Evolutionary conservation across 2,113 vertebrate species (phyloP), one percentile per base, ranked within the genome.

Genomic region (Cacatua alba): DNA sequence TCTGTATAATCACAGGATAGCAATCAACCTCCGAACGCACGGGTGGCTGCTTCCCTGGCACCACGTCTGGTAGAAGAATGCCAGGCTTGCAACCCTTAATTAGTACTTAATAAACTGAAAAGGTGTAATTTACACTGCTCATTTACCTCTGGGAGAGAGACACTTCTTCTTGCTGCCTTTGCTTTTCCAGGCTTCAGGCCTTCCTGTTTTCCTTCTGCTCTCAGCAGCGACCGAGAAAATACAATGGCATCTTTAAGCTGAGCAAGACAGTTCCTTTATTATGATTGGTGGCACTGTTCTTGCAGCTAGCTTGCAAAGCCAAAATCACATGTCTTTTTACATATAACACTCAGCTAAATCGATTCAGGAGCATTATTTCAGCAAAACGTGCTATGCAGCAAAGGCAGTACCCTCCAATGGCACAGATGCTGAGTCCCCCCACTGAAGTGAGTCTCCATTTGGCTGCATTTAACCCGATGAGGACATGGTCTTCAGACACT

Each of bases 21-120:
- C 81, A 94, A 48, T 71, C 28, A n/a, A 69, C 79, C 53, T 92
- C 78, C 0, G 1, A 84, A 71, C 5, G 2, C 79, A 82, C 0
- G 11, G 48, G 74, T 93, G 81, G 80, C 81, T 91, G 75, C 88
- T 86, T 95, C 59, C 70, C 75, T 74, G 77, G 76, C 90, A 94
- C 43, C 48, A 39, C 51, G 1, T 51, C 79, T 67, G 37, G n/a
- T 43, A 80, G 59, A 91, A 87, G 90, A 63, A 93, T 60, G 71
- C 76, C 71, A 83, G 71, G 53, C 46, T 87, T 78, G 68, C 62
- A 95, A 88, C 53, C 49, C 26, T 94, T 95, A 96, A 96, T 96
- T 96, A 96, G 82, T 39, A 86, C 41, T 84, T 93, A 89, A 95
- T 91, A 96, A 96, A 92, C 52, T 55, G 91, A 84, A 94, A 92